Evolutionary conservation across 2,888 invertebrate species (phyloP), one percentile per base, ranked within the genome.

Genomic region (Pteria penguin): DNA sequence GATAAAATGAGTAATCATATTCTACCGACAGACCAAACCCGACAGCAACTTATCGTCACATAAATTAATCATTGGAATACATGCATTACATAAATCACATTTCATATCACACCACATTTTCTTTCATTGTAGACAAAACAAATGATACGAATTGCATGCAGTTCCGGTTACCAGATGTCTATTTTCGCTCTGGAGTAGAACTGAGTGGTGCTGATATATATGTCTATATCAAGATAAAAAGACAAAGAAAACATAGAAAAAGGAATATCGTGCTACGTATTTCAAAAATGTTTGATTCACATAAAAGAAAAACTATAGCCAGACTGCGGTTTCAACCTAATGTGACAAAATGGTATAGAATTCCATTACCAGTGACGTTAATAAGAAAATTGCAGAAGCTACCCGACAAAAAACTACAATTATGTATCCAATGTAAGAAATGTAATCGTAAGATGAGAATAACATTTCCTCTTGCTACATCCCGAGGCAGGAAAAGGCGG

Each of bases 141-240:
- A 68, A 18, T 3, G 68, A 68, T 52, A 29, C 58, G 4, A 24
- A 68, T 8, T 68, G 68, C 32, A 68, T 68, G 68, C 26, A 31
- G 32, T 68, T 68, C 18, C 18, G 32, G 24, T n/a, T 68, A 32
- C 68, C 68, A 14, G 57, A 68, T 24, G 57, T 22, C 8, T 68
- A 68, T 26, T 68, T 68, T 18, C 29, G 29, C 14, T 18, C 45
- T 33, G 68, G 57, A 1, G 11, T 31, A 4, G 68, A 68, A 57
- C 29, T 68, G 31, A 55, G 32, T 32, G 68, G 68, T 18, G 68
- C 68, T n/a, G 68, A 68, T 24, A 31, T 68, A 29, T 68, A 57
- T 24, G 57, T 68, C 22, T 33, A 68, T 33, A 57, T 68, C 24
- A 68, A 68, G 57, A 32, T 68, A 11, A 68, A 68, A 68, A 68